Percentiles rank a stretch among this genome's conserved stretches.
Evolutionary conservation across 2,113 vertebrate genomes (phyloP).

Genomic region (Acrocephalus arundinaceus): DNA sequence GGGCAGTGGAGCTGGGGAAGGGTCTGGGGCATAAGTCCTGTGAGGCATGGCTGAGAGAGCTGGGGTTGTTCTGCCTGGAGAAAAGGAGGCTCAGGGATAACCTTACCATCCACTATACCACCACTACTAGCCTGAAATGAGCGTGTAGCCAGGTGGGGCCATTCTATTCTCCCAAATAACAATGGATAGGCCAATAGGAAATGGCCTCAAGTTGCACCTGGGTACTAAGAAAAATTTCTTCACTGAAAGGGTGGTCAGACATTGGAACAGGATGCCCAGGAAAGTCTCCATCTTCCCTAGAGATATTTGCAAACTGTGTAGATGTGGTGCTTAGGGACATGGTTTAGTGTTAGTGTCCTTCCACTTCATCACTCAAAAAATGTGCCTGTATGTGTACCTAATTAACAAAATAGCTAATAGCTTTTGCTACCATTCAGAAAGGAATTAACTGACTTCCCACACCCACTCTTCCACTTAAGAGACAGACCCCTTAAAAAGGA

Average conservation of each 20-base stretch:
- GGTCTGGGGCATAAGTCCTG: not conserved
- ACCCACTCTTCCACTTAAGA: not conserved
- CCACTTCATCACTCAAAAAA: not conserved
- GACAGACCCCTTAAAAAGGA: not conserved
- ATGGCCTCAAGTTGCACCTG: not conserved
- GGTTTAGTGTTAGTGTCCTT: not conserved
- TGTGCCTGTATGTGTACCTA: not conserved
- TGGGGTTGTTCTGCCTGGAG: not conserved
- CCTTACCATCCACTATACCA: not conserved
- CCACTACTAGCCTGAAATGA: not conserved
- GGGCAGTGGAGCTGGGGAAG: rapidly evolving
- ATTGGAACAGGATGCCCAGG: not conserved
- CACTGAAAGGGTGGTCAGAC: not conserved
- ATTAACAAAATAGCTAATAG: not conserved
- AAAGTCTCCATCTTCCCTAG: not conserved
- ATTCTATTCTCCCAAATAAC: not conserved
- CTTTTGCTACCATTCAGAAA: not conserved
- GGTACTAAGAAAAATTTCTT: not conserved
- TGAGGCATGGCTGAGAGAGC: not conserved
- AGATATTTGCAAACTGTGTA: not conserved
- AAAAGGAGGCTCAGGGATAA: not conserved
- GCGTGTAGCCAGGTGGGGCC: not conserved
- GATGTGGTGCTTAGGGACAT: not conserved
- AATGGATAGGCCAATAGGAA: not conserved
- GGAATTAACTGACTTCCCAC: not conserved